phyloP scores from a whole-genome alignment of 2,113 vertebrate genomes.

The Hemicordylus capensis region DNA sequence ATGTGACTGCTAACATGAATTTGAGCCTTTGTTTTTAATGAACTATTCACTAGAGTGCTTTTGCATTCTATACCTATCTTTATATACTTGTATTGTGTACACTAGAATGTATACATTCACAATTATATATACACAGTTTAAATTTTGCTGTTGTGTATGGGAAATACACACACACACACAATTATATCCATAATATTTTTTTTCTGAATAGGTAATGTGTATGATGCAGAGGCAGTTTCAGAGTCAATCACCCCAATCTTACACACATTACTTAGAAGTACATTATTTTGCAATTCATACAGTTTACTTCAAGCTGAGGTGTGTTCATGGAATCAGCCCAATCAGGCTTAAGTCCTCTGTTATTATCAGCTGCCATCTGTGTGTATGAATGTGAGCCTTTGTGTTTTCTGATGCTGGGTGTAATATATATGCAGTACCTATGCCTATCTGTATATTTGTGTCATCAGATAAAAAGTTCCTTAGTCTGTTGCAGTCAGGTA shows the following conservation, averaged over 20 bases:
- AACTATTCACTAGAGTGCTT: background rate
- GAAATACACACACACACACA: background rate
- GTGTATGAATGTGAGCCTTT: background rate
- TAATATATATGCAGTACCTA: background rate
- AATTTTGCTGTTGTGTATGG: background rate
- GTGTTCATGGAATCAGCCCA: slow-evolving; percentile 5
- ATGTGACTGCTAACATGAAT: slow-evolving; percentile 3
- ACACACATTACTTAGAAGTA: background rate
- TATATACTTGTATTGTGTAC: background rate
- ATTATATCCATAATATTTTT: background rate
- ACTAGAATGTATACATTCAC: too few relatives aligned
- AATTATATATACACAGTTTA: background rate
- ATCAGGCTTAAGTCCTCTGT: background rate
- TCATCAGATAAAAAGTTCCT: slow-evolving; percentile 43
- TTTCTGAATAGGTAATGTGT: background rate
- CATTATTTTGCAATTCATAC: slow-evolving; percentile 2
- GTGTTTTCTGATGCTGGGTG: background rate
- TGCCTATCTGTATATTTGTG: background rate
- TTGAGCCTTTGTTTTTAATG: background rate
- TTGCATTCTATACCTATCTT: rapidly evolving
- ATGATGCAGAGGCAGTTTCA: background rate
- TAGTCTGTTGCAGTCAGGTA: background rate
- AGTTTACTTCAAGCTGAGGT: background rate
- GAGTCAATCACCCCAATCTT: background rate
- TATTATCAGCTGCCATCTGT: slow-evolving; percentile 15